phyloP scores from a whole-genome alignment of 1,140 invertebrate species.

The Lucilia cuprina region DNA sequence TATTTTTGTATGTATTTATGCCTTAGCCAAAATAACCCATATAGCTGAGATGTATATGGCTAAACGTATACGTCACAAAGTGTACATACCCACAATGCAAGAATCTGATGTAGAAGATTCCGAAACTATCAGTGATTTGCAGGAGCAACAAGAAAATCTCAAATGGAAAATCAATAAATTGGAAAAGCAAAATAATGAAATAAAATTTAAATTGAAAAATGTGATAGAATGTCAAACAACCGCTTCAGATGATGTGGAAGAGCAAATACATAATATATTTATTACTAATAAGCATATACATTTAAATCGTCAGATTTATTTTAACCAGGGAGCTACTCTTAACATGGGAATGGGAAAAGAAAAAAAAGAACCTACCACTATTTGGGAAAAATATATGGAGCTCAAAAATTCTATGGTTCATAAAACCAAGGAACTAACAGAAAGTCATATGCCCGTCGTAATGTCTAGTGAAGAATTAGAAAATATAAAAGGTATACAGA shows the following conservation, averaged over 20 bases:
- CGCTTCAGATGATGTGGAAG: background rate
- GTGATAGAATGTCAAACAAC: background rate
- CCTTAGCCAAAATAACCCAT: background rate
- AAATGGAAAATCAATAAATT: background rate
- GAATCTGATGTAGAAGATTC: too few relatives aligned
- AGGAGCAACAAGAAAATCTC: background rate
- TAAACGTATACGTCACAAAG: background rate
- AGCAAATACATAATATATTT: background rate
- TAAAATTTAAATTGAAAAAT: background rate
- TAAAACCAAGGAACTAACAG: background rate
- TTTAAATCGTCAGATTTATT: background rate
- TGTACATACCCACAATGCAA: background rate
- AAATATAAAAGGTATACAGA: background rate
- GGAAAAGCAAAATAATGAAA: background rate
- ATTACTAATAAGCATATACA: background rate
- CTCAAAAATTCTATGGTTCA: background rate
- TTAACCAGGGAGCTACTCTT: background rate
- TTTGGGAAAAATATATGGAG: background rate
- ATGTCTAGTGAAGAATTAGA: background rate
- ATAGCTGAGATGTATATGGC: background rate
- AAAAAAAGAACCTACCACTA: background rate
- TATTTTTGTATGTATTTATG: conserved; percentile 5
- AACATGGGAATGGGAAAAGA: background rate
- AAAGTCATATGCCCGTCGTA: background rate
- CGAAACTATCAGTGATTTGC: background rate